Evolutionary conservation across 2,113 vertebrate genomes (phyloP).

Genomic region (Xiphophorus hellerii): DNA sequence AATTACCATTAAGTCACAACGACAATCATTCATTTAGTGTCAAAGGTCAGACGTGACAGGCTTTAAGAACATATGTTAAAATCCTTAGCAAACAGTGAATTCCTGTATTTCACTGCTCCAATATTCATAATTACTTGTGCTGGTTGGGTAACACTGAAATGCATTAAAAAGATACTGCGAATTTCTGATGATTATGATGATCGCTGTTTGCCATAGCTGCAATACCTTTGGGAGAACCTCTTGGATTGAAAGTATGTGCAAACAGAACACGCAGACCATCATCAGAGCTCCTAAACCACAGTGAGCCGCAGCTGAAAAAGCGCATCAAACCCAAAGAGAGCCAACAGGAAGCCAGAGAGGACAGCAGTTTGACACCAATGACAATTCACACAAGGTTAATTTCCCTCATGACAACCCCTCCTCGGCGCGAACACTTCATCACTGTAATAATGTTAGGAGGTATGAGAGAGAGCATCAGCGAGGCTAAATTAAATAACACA

Average conservation of each 20-base stretch:
- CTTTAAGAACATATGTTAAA: neutral
- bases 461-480: conserved; percentile 25
- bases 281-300: conserved; percentile 10
- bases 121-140: conserved; percentile 19
- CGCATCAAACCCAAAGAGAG: conserved; percentile 3
- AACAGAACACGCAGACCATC: conserved; percentile 8
- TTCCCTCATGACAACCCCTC: conserved; percentile 23
- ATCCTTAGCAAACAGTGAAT: neutral
- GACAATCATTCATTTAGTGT: conserved; percentile 3
- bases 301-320: conserved; percentile 18
- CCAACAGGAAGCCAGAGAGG: conserved; percentile 1
- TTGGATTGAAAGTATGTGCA: neutral
- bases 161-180: conserved; percentile 13
- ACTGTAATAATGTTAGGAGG: conserved; percentile 47
- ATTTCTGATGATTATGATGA: neutral
- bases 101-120: neutral
- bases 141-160: conserved; percentile 37
- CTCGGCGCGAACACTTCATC: conserved; percentile 34
- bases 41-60: neutral
- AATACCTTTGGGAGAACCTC: conserved; percentile 14
- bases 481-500: conserved; percentile 31
- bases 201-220: conserved; percentile 33
- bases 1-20: conserved; percentile 11
- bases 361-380: conserved; percentile 21
- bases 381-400: conserved; percentile 30